phyloP scores from a whole-genome alignment of 2,113 vertebrate species.

The Tyto alba region DNA sequence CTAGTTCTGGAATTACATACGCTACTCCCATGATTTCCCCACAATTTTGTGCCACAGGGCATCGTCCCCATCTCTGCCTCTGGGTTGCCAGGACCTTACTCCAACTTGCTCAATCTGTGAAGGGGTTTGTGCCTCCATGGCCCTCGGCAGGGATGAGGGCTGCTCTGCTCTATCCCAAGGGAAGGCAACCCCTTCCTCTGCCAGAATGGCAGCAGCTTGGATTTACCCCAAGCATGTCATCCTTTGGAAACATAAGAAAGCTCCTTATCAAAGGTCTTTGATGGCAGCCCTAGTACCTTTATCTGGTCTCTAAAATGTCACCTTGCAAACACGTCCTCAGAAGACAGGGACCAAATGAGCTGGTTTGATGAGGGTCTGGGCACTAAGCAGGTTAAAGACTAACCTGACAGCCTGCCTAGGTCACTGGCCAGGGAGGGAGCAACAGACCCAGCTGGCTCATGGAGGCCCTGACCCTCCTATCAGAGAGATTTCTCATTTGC shows the following conservation, averaged over 20 bases:
- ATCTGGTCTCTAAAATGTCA: fast-evolving
- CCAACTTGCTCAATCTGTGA: neutral
- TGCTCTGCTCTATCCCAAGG: neutral
- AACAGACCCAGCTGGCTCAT: neutral
- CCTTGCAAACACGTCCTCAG: neutral
- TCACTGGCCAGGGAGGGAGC: neutral
- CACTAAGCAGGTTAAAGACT: neutral
- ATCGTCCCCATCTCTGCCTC: neutral
- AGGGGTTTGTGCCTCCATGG: neutral
- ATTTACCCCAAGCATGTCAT: neutral
- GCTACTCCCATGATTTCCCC: neutral
- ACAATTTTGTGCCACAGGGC: neutral
- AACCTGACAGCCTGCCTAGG: neutral
- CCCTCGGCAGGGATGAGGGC: neutral
- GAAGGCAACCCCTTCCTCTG: neutral
- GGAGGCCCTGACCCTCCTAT: neutral
- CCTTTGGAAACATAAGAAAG: neutral
- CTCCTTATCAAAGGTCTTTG: neutral
- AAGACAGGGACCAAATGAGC: neutral
- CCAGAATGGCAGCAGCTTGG: neutral
- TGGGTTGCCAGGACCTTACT: neutral
- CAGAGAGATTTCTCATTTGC: neutral
- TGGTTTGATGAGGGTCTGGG: neutral
- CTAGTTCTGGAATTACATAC: neutral
- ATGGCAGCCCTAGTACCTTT: neutral